Percentiles rank a stretch among this genome's conserved stretches.
Conservation (phyloP, 2,797 vertebrate genomes). For the Netta rufina region DNA sequence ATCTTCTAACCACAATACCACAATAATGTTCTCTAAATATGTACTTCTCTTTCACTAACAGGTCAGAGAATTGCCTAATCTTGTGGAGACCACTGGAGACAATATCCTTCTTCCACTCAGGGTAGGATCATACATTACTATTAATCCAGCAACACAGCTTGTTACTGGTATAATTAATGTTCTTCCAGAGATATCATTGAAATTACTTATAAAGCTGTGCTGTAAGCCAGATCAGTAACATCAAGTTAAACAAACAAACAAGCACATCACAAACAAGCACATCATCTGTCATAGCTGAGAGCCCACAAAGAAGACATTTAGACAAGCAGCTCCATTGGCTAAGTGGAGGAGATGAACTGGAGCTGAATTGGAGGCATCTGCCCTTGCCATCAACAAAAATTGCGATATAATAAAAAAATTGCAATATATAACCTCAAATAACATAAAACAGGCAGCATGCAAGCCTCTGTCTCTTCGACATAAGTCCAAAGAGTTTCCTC, state of each 20-base stretch:
- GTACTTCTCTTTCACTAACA: not conserved
- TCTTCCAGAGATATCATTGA: not conserved
- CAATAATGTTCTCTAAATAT: not conserved
- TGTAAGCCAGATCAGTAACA: not conserved
- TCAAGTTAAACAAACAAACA: not conserved
- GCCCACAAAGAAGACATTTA: rapidly evolving
- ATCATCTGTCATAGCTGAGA: not conserved
- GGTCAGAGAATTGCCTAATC: not conserved
- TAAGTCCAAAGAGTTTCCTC: not conserved
- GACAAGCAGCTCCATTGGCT: not conserved
- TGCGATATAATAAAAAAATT: not conserved
- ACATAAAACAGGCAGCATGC: not conserved
- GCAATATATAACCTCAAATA: not conserved
- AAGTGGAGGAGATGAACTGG: not conserved
- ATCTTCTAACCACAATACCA: not conserved
- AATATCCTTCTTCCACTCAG: not conserved
- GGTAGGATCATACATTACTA: not conserved
- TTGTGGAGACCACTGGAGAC: not conserved
- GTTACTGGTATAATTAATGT: not conserved
- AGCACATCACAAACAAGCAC: too few species aligned
- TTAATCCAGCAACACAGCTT: not conserved
- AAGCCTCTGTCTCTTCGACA: not conserved
- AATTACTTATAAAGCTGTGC: not conserved
- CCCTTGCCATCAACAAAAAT: not conserved
- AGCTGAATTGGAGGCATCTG: not conserved